A percentile compares a stretch with the other conserved stretches of the same genome.
phyloP scores from a whole-genome alignment of 1,140 invertebrate genomes.

The Pseudomyrmex dendroicus region DNA sequence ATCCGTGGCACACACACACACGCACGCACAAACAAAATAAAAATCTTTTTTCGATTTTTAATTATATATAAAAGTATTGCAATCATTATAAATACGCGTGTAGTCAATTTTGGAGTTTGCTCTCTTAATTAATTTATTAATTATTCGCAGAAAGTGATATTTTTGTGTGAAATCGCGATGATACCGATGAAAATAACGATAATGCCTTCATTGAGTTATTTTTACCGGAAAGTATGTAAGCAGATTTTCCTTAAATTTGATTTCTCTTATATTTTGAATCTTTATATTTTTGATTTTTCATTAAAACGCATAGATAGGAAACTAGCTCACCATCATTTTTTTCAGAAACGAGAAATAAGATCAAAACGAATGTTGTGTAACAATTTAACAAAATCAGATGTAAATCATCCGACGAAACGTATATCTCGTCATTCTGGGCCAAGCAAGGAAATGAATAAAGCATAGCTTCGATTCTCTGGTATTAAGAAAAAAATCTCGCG shows the following conservation, averaged over 20 bases:
- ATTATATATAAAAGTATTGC: neutral
- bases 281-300: too few relatives aligned
- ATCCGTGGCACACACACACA: neutral
- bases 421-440: neutral
- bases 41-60: neutral
- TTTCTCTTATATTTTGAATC: too few relatives aligned
- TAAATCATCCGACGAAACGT: conserved; percentile 18
- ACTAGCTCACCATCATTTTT: too few relatives aligned
- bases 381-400: conserved; percentile 16
- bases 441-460: conserved; percentile 3
- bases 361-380: neutral
- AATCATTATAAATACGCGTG: neutral
- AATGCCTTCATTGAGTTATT: too few relatives aligned
- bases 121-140: neutral
- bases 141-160: neutral
- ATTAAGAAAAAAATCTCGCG: neutral
- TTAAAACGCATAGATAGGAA: too few relatives aligned
- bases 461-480: neutral
- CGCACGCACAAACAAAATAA: neutral
- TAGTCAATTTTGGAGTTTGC: neutral
- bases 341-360: conserved; percentile 2
- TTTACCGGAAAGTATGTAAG: neutral
- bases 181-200: neutral
- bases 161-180: neutral
- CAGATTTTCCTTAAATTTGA: too few relatives aligned